Conservation (phyloP, 2,113 vertebrate species). For the Percopsis transmontana region DNA sequence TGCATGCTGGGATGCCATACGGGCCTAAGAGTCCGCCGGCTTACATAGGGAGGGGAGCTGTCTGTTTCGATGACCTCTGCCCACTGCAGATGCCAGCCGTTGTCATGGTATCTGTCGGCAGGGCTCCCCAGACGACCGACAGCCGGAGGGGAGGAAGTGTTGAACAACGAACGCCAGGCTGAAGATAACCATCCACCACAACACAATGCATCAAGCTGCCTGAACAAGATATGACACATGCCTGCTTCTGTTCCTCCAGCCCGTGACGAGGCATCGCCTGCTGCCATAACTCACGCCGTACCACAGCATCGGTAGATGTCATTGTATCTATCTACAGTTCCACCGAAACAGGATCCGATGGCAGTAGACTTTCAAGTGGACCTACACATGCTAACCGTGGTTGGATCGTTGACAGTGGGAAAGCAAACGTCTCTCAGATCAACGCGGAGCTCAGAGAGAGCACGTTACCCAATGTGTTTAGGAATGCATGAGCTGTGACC, state of each 20-base stretch:
- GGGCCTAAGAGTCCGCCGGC: constrained; percentile 9
- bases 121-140: constrained; percentile 47
- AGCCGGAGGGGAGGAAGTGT: constrained; percentile 51
- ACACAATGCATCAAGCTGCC: constrained; percentile 44
- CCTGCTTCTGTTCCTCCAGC: constrained; percentile 57
- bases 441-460: constrained; percentile 10
- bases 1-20: constrained; percentile 44
- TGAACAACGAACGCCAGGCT: constrained; percentile 44
- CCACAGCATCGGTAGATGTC: constrained; percentile 26
- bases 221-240: constrained; percentile 69
- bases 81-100: constrained; percentile 38
- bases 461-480: constrained; percentile 20
- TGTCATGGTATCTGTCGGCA: constrained; percentile 30
- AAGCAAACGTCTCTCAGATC: not conserved
- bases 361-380: too few species aligned
- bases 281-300: constrained; percentile 54
- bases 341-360: constrained; percentile 7
- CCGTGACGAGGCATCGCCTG: constrained; percentile 54
- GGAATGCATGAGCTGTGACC: constrained; percentile 52
- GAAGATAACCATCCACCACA: constrained; percentile 51
- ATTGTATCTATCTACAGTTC: constrained; percentile 35
- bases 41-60: constrained; percentile 29
- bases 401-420: too few species aligned
- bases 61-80: constrained; percentile 55
- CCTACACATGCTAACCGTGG: too few species aligned